These are phyloP conservation scores for Hephaestus fuliginosus DNA, from an alignment of 2,797 vertebrate genomes.

Conservation along the genomic window DNA sequence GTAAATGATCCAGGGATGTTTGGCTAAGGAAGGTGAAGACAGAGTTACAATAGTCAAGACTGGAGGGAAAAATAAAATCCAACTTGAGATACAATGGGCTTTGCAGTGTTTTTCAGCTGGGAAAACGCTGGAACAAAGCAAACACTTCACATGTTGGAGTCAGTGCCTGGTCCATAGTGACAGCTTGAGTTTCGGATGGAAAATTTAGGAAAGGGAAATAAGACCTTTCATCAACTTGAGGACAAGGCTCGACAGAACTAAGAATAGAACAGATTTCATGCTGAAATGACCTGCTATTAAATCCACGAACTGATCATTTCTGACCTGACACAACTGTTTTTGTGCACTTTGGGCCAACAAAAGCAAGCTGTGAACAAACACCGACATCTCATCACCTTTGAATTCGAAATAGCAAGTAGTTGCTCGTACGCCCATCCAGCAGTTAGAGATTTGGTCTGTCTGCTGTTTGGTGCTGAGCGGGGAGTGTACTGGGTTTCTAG, in stretches of 20 bases:
- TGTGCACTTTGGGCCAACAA: neutral
- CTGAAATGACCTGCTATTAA: neutral
- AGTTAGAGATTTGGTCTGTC: neutral
- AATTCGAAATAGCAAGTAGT: neutral
- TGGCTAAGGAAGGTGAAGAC: neutral
- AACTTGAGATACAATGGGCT: neutral
- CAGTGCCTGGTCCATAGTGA: neutral
- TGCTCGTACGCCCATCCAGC: neutral
- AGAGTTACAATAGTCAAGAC: neutral
- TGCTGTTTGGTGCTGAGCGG: neutral
- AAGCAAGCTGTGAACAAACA: neutral
- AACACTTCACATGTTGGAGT: neutral
- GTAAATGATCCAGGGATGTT: neutral
- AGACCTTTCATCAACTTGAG: neutral
- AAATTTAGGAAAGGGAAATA: neutral
- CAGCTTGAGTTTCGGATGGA: neutral
- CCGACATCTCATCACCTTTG: neutral
- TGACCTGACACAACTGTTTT: neutral
- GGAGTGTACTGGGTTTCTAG: too few species aligned
- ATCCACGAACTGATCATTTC: neutral
- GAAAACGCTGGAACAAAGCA: neutral
- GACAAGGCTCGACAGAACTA: neutral
- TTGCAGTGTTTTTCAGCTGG: neutral
- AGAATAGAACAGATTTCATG: neutral
- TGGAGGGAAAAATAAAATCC: neutral